Evolutionary conservation across 1,140 invertebrate species (phyloP).

Genomic region (Nephotettix cincticeps): DNA sequence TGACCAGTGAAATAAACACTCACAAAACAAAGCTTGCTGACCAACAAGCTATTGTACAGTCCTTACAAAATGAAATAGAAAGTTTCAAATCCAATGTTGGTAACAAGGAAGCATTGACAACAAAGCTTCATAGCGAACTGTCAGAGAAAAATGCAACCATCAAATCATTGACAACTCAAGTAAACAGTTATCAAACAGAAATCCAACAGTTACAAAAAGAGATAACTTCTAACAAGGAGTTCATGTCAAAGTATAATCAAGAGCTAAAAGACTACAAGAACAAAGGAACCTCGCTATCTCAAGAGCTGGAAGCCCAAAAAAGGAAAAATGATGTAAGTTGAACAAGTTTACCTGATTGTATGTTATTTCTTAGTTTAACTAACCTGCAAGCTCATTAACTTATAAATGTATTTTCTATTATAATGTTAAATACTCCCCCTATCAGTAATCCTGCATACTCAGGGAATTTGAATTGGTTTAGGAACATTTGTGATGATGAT

Average conservation of each 20-base stretch:
- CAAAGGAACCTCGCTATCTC: slow-evolving; percentile 43
- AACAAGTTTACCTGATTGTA: too few species aligned
- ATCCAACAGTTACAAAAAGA: not conserved
- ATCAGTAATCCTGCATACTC: too few species aligned
- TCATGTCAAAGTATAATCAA: slow-evolving; percentile 43
- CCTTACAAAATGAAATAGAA: slow-evolving; percentile 27
- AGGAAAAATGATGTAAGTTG: slow-evolving; percentile 75
- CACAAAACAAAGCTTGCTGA: slow-evolving; percentile 37
- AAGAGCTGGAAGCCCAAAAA: slow-evolving; percentile 64
- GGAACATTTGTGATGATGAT: too few species aligned
- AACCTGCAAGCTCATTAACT: too few species aligned
- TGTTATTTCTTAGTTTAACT: too few species aligned
- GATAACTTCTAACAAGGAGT: not conserved
- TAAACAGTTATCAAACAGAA: slow-evolving; percentile 7
- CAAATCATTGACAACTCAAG: not conserved
- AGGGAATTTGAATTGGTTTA: too few species aligned
- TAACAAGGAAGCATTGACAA: not conserved
- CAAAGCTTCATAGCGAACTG: slow-evolving; percentile 29
- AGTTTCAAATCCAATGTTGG: slow-evolving; percentile 9
- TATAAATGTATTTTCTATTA: too few species aligned
- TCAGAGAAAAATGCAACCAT: not conserved
- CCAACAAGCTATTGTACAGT: slow-evolving; percentile 18
- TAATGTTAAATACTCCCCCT: too few species aligned
- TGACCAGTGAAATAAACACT: slow-evolving; percentile 36
- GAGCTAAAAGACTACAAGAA: slow-evolving; percentile 43